Base-by-base conservation (phyloP, 1,140 invertebrate genomes). In the Chlorops oryzae region DNA sequence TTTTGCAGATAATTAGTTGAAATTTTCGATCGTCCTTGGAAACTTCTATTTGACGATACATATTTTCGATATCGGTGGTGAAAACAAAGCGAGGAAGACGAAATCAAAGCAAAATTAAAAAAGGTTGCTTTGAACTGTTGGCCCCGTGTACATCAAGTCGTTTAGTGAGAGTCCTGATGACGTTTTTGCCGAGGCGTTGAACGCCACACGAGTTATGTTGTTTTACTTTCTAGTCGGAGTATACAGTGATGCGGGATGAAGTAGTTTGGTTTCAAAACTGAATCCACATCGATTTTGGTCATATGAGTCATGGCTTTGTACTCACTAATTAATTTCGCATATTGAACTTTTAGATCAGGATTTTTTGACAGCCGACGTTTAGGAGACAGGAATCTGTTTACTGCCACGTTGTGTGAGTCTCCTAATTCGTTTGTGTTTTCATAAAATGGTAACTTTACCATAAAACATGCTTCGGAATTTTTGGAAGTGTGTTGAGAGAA, bases 1-100 rank as follows among this genome's bases (percentile, higher is more conserved):
- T 18, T 15, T 67, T 45, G 65, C 73, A 75, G 1, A 75, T 28
- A 18, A 75, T 70, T 17, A 58, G 37, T 59, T 75, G 72, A 50
- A 59, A 66, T 13, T 49, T 49, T 37, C 46, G 17, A 50, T 70
- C 41, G 13, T 51, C 22, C 39, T 38, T 3, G 34, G 46, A 12
- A 9, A 70, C 28, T 24, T 10, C 23, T 6, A 72, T 57, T 39
- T 61, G 60, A 1, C 63, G 41, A 51, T 58, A 74, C 62, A 72
- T 71, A 50, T 70, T 62, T 39, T 61, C 27, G 3, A 57, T 53
- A 32, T 63, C 59, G 7, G 50, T 55, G n/a, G 52, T 48, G 15
- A 61, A 38, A 5, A 51, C 52, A 59, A 42, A 40, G 52, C 49
- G 1, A 61, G 57, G n/a, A 62, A 51, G 69, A 65, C 75, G 15